Conservation (phyloP, 2,797 vertebrate genomes). For the Cossypha niveicapilla region DNA sequence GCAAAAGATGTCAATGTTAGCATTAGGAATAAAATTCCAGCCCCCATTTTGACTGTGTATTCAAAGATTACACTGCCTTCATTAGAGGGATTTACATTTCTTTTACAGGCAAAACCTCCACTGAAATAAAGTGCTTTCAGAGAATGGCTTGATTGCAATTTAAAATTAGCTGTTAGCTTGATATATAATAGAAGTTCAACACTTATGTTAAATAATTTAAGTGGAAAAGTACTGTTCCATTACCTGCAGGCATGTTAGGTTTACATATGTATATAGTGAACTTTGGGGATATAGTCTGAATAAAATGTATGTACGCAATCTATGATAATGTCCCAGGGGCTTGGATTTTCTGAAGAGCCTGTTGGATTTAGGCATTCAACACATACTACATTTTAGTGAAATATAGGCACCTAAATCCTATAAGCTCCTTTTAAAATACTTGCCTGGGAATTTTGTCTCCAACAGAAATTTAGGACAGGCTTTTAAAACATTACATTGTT, state of each 20-base stretch:
- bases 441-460: constrained; percentile 31
- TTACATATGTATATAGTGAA: constrained; percentile 60
- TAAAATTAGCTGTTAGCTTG: constrained; percentile 65
- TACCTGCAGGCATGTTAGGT: constrained; percentile 55
- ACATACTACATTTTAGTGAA: constrained; percentile 21
- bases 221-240: constrained; percentile 54
- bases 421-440: constrained; percentile 24
- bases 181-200: constrained; percentile 59
- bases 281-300: constrained; percentile 21
- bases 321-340: constrained; percentile 20
- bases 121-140: constrained; percentile 56
- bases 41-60: constrained; percentile 25
- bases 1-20: constrained; percentile 30
- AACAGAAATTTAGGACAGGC: neutral
- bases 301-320: constrained; percentile 39
- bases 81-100: constrained; percentile 51
- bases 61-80: constrained; percentile 44
- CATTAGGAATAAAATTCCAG: constrained; percentile 37
- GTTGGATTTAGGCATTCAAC: constrained; percentile 41
- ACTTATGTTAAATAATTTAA: constrained; percentile 63
- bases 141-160: constrained; percentile 60
- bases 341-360: constrained; percentile 41
- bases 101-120: constrained; percentile 37
- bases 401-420: constrained; percentile 32
- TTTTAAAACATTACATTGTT: neutral